Evolutionary conservation across 2,888 invertebrate species (phyloP).

Genomic region (Pyrocoelia pectoralis): DNA sequence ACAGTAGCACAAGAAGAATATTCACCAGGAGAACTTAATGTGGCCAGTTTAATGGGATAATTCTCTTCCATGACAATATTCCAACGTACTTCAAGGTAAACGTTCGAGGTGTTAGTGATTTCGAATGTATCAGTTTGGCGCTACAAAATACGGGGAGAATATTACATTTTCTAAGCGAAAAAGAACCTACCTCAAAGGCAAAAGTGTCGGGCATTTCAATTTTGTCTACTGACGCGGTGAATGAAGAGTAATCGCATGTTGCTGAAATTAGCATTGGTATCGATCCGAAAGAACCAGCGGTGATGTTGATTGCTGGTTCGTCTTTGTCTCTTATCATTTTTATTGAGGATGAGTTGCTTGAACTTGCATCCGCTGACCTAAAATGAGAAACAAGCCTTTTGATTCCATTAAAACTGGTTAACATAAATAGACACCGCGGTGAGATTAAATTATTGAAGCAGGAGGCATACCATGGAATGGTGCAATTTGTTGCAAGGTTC

Average conservation of each 20-base stretch:
- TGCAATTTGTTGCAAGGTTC: too few relatives aligned
- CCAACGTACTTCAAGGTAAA: conserved; percentile 48
- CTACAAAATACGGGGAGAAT: conserved; percentile 34
- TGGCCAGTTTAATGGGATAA: conserved; percentile 31
- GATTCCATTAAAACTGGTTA: too few relatives aligned
- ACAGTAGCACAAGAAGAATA: neutral
- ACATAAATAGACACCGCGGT: too few relatives aligned
- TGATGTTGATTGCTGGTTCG: conserved; percentile 52
- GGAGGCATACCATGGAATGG: too few relatives aligned
- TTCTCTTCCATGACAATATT: conserved; percentile 37
- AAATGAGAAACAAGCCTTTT: neutral
- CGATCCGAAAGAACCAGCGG: conserved; percentile 43
- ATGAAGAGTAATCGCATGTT: conserved; percentile 64
- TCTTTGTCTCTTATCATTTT: conserved; percentile 47
- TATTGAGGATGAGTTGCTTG: neutral
- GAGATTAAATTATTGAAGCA: too few relatives aligned
- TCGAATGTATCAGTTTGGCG: conserved; percentile 42
- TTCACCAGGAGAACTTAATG: neutral
- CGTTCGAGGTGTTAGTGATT: conserved; percentile 48
- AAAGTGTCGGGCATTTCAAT: conserved; percentile 65
- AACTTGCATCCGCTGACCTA: neutral
- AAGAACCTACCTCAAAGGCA: conserved; percentile 61
- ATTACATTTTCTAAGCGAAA: too few relatives aligned
- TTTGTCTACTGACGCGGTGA: conserved; percentile 58
- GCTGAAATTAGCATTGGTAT: conserved; percentile 43